phyloP scores from a whole-genome alignment of 2,113 vertebrate species.

The Oceanites oceanicus region DNA sequence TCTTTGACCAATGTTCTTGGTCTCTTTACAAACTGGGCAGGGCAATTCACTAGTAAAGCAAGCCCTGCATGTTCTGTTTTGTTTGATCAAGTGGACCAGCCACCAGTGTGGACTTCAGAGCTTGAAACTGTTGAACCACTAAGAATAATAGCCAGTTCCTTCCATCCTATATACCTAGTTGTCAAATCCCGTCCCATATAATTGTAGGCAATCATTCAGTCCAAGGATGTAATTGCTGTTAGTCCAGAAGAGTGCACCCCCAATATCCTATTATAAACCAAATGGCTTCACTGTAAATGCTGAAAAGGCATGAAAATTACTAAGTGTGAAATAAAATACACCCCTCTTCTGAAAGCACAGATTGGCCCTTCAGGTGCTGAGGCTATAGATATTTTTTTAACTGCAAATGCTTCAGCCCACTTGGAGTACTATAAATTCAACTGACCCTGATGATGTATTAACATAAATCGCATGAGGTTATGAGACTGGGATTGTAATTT shows the following conservation, averaged over 20 bases:
- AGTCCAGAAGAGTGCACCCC: neutral
- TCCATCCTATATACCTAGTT: neutral
- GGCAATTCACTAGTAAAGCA: neutral
- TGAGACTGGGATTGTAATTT: neutral
- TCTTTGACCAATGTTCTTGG: neutral
- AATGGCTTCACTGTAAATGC: neutral
- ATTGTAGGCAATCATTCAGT: neutral
- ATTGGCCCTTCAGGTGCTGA: neutral
- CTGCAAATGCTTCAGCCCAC: neutral
- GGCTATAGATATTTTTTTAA: neutral
- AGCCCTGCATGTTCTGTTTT: neutral
- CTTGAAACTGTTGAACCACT: neutral
- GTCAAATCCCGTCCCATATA: neutral
- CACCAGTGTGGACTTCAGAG: neutral
- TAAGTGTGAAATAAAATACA: neutral
- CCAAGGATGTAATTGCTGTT: neutral
- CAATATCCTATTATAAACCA: neutral
- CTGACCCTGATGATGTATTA: neutral
- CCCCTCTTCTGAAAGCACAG: neutral
- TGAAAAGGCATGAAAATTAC: neutral
- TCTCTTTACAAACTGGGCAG: neutral
- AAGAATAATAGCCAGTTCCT: neutral
- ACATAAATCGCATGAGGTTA: neutral
- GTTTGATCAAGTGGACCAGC: neutral
- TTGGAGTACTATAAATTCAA: neutral